phyloP scores from a whole-genome alignment of 64 coral and sea anemone genomes.

The Acropora tenuis region DNA sequence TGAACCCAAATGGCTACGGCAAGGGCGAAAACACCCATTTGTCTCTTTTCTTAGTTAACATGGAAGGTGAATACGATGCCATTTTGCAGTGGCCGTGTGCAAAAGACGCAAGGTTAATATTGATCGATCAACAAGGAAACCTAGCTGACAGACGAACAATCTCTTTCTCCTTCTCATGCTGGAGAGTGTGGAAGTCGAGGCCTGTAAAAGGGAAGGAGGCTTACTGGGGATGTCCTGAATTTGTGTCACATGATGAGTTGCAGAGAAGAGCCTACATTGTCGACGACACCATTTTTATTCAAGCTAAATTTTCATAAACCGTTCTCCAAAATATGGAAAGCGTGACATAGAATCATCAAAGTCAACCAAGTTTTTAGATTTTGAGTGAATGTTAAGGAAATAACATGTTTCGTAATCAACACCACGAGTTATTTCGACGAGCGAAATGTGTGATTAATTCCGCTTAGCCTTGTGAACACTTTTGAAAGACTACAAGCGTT shows the following conservation, averaged over 20 bases:
- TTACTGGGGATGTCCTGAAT: neutral
- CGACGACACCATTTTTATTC: neutral
- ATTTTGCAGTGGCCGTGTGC: slow-evolving; percentile 4
- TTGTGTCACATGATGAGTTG: neutral
- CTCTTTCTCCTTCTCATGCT: neutral
- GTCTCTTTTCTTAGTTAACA: neutral
- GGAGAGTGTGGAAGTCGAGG: neutral
- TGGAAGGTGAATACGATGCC: slow-evolving; percentile 22
- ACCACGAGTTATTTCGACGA: too few species aligned
- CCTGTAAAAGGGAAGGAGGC: neutral
- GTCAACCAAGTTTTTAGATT: too few species aligned
- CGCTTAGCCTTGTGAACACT: too few species aligned
- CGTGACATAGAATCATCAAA: too few species aligned
- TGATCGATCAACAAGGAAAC: neutral
- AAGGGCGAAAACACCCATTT: too few species aligned
- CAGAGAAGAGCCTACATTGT: neutral
- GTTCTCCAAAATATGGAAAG: too few species aligned
- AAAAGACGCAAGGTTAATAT: neutral
- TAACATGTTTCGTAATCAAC: too few species aligned
- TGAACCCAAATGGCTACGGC: too few species aligned
- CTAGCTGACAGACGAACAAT: neutral
- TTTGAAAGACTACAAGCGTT: too few species aligned
- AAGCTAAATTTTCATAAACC: neutral
- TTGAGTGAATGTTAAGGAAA: too few species aligned
- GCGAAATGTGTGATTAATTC: too few species aligned